Evolutionary conservation across 2,113 vertebrate genomes (phyloP), one percentile per base, ranked within the genome.

Genomic region (Saguinus imperator): DNA sequence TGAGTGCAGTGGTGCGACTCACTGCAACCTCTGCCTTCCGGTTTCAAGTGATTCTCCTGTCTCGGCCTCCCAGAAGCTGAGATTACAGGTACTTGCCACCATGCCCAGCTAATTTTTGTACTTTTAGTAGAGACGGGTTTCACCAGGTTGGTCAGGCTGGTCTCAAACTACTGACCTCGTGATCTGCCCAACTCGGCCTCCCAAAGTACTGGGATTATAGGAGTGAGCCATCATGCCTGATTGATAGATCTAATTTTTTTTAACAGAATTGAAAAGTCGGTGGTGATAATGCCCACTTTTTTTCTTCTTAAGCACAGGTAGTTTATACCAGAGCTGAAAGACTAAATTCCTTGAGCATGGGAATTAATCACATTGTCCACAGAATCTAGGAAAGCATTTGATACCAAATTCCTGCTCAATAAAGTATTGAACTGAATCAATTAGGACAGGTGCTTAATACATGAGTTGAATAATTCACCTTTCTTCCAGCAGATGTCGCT

Each of bases 401-500:
- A 79, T 45, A 58, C 32, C 11, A 68, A 61, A 76, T 55, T 79
- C n/a, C 25, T 17, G 43, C 32, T 87, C 48, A 72, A 25, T 70
- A 50, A 66, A 73, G 57, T 70, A n/a, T 14, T 83, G 8, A 89
- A 48, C 25, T n/a, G 5, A 83, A 77, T 27, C 37, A 6, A 11
- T 70, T 27, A 70, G 13, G 1, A 52, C 17, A 25, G 32, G 29
- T 7, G 1, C 37, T 55, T 58, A 45, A 4, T 11, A 40, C 23
- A 14, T 18, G 58, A 83, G 11, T 55, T 72, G 27, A 86, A 55
- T 73, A 92, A 87, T 92, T 91, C 79, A 61, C 25, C 21, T 86
- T 76, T 70, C 43, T 43, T 37, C 73, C 75, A 92, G 68, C 58
- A 96, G 94, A 84, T 97, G 81, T 68, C 76, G 6, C 86, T 94